Evolutionary conservation across 2,797 vertebrate species (phyloP), one percentile per base, ranked within the genome.

Genomic region (Sebastes kiyomatsui): DNA sequence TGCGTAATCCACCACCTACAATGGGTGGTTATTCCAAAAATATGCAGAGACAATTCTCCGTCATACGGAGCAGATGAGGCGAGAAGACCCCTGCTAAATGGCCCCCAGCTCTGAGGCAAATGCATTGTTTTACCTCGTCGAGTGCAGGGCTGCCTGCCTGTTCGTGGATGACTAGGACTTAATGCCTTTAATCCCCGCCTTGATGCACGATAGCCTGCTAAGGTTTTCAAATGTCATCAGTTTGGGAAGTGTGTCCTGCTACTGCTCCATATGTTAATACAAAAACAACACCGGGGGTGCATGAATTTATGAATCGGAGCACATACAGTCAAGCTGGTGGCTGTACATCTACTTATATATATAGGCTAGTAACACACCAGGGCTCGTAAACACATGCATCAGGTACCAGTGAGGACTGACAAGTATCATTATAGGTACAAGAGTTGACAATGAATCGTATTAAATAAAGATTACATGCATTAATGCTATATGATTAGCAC

Each of bases 141-240:
- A 88, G 87, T 79, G 78, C 84, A 67, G 33, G 84, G 84, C 90
- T 84, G 62, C 76, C 86, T 22, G 72, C 74, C 85, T 92, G 91
- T 79, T 88, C 88, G 59, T 85, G 83, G 84, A 86, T 85, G 84
- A 91, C 89, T 76, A 81, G 59, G 77, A 89, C 80, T 87, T 93
- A 95, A 94, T 91, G 91, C 90, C 86, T 6, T 92, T 94, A 95
- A 95, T 95, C 90, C 90, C 66, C 22, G 35, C 83, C 87, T 91
- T 90, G 90, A 92, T 92, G 91, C 92, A 84, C 73, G 81, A 90
- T 88, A 90, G 86, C 93, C 90, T 87, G 92, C 91, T 83, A 87
- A 20, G 91, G 86, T 95, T 91, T 94, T 89, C 85, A 93, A 93
- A 93, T 90, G 91, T 84, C 88, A 93, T 90, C 86, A 72, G 75